Percentiles rank a stretch among this genome's conserved stretches.
phyloP scores from a whole-genome alignment of 2,888 invertebrate genomes.

The Tenthredo notha region DNA sequence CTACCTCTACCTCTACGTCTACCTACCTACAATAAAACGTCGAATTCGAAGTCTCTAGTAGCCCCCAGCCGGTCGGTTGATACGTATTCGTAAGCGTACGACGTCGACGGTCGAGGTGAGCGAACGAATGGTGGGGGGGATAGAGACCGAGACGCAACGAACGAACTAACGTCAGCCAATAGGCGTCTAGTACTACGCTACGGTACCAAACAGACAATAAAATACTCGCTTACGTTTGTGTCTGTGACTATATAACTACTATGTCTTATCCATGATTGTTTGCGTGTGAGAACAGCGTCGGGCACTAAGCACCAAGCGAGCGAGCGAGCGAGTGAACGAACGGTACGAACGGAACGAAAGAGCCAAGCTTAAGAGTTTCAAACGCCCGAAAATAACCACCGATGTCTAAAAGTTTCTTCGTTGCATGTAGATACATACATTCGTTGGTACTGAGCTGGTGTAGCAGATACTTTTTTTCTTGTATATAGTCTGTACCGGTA shows the following conservation, averaged over 20 bases:
- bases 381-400: background rate
- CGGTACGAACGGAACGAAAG: background rate
- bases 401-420: background rate
- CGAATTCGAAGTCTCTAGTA: conserved; percentile 4
- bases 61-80: background rate
- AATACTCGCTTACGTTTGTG: background rate
- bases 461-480: background rate
- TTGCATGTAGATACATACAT: background rate
- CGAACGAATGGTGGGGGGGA: background rate
- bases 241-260: background rate
- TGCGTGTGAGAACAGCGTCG: background rate
- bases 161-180: background rate
- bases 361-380: background rate
- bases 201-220: conserved; percentile 12
- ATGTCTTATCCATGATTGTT: background rate
- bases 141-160: background rate
- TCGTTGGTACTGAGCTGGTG: background rate
- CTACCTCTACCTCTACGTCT: background rate
- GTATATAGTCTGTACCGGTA: background rate
- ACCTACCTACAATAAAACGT: conserved; percentile 13
- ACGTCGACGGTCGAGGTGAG: background rate
- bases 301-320: background rate
- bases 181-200: background rate
- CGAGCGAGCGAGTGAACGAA: background rate
- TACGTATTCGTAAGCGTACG: background rate